Conservation (phyloP, 2,888 invertebrate genomes). For the Morpho deidamia region DNA sequence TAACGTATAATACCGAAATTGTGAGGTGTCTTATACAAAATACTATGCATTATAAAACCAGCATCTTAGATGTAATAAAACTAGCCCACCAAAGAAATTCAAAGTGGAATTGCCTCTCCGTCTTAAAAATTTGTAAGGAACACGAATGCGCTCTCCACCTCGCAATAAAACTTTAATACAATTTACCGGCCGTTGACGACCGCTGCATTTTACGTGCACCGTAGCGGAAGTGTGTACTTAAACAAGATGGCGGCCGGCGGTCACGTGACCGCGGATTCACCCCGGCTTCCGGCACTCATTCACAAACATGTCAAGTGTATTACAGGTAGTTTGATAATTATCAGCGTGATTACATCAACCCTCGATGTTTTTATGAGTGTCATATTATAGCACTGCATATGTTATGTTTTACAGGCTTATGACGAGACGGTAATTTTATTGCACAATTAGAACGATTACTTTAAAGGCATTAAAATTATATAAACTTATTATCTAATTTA, state of each 20-base stretch:
- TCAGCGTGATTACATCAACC: slow-evolving; percentile 48
- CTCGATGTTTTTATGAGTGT: slow-evolving; percentile 48
- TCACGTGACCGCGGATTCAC: slow-evolving; percentile 74
- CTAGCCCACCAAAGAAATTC: slow-evolving; percentile 12
- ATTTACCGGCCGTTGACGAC: slow-evolving; percentile 45
- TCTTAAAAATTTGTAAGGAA: slow-evolving; percentile 29
- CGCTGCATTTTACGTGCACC: slow-evolving; percentile 44
- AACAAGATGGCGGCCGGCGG: slow-evolving; percentile 67
- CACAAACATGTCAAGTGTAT: slow-evolving; percentile 69
- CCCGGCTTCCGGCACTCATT: slow-evolving; percentile 65
- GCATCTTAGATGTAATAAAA: slow-evolving; percentile 14
- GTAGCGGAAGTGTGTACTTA: slow-evolving; percentile 67
- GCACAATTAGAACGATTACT: too few relatives aligned
- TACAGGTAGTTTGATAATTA: slow-evolving; percentile 69
- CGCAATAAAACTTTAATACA: slow-evolving; percentile 37
- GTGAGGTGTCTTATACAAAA: too few relatives aligned
- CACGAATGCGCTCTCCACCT: slow-evolving; percentile 30
- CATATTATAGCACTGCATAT: slow-evolving; percentile 53
- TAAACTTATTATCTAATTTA: too few relatives aligned
- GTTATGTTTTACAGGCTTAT: slow-evolving; percentile 43
- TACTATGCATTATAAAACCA: neutral
- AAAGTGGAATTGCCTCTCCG: slow-evolving; percentile 17
- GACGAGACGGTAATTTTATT: neutral
- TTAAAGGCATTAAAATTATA: too few relatives aligned
- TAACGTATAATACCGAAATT: neutral